These are phyloP conservation scores for Drosophila algonquin DNA, from an alignment of 2,888 invertebrate genomes.

Conservation along the genomic window DNA sequence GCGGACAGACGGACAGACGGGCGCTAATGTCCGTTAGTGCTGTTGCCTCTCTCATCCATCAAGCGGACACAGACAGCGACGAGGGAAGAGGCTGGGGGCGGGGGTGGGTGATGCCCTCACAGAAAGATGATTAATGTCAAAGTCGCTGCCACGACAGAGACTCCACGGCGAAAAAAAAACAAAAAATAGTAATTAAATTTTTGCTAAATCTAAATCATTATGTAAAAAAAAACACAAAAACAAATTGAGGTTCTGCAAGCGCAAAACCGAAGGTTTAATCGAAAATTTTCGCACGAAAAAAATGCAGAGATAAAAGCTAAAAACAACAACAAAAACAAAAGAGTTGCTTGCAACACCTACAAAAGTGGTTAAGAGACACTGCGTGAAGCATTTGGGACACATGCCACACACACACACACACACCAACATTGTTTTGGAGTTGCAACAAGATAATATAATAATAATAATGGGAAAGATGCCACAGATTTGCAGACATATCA, in stretches of 20 bases:
- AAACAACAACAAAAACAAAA: conserved; percentile 12
- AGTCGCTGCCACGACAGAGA: conserved; percentile 48
- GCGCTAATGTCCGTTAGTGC: conserved; percentile 29
- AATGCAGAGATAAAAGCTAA: conserved; percentile 17
- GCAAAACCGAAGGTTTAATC: conserved; percentile 39
- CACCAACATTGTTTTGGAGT: neutral
- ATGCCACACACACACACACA: neutral
- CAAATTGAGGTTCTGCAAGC: conserved; percentile 51
- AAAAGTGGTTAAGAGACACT: conserved; percentile 16
- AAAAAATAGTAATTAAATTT: conserved; percentile 60
- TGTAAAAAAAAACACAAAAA: conserved; percentile 58
- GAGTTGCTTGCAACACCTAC: conserved; percentile 1
- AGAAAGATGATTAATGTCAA: conserved; percentile 72
- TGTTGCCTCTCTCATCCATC: conserved; percentile 24
- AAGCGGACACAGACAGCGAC: neutral
- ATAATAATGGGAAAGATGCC: no score
- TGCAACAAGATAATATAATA: conserved; percentile 1
- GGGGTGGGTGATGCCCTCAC: neutral
- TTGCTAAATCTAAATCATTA: conserved; percentile 52
- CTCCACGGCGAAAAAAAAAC: no score
- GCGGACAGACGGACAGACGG: neutral
- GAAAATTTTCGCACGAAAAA: conserved; percentile 53
- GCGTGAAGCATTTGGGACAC: conserved; percentile 32
- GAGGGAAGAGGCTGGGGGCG: neutral
- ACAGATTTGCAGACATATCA: no score